Evolutionary conservation across 2,797 vertebrate species (phyloP).

Genomic region (Cheirogaleus major): DNA sequence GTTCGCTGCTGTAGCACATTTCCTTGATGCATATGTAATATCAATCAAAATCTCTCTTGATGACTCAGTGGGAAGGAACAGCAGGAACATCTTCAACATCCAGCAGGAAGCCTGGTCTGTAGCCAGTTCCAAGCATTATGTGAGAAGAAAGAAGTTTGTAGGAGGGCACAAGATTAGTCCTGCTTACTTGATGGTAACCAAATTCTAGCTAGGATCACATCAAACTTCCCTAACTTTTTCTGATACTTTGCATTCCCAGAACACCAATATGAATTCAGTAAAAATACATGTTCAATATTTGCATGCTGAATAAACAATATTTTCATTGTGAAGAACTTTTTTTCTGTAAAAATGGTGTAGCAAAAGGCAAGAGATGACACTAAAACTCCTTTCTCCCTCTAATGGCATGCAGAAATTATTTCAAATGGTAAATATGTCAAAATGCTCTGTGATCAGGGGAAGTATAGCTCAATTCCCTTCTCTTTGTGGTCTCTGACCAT

Average conservation of each 20-base stretch:
- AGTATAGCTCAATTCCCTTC: accelerated
- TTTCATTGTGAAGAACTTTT: neutral
- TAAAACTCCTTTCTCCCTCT: neutral
- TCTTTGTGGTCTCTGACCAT: neutral
- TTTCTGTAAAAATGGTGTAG: neutral
- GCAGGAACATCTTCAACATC: slow-evolving; percentile 54
- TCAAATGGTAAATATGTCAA: neutral
- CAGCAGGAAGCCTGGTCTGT: slow-evolving; percentile 21
- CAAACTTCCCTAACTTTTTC: neutral
- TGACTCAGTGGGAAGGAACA: slow-evolving; percentile 57
- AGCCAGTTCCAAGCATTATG: neutral
- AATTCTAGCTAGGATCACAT: neutral
- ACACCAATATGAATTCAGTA: neutral
- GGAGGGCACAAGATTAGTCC: neutral
- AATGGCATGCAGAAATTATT: neutral
- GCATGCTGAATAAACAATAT: neutral
- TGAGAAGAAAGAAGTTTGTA: neutral
- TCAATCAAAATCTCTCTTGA: slow-evolving; percentile 66
- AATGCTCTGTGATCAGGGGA: neutral
- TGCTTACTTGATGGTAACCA: neutral
- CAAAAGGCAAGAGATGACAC: neutral
- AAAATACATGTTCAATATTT: neutral
- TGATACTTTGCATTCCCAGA: neutral
- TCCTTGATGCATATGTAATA: slow-evolving; percentile 62
- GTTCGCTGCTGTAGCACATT: neutral